Conservation (phyloP, 1,140 invertebrate species). For the Scylla paramamosain region DNA sequence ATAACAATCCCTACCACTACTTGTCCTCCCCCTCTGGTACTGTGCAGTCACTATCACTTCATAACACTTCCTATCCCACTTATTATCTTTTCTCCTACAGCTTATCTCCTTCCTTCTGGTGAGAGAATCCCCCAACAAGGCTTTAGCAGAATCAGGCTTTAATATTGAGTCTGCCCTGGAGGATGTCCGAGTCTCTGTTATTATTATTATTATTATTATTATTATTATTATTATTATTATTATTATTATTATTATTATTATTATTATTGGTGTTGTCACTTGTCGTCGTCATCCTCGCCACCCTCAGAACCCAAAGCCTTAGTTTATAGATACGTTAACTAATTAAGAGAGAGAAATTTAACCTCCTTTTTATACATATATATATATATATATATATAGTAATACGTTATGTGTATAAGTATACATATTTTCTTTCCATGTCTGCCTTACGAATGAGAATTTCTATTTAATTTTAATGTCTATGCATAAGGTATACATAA, state of each 20-base stretch:
- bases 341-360: too few species aligned
- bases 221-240: constrained; percentile 16
- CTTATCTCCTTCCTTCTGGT: neutral
- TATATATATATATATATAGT: too few species aligned
- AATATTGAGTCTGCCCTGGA: neutral
- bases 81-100: neutral
- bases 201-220: neutral
- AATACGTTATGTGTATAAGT: neutral
- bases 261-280: too few species aligned
- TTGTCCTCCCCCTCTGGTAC: too few species aligned
- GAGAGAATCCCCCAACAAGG: neutral
- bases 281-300: neutral
- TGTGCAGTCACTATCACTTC: neutral
- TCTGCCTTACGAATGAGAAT: too few species aligned
- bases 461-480: neutral
- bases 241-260: neutral
- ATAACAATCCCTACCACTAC: too few species aligned
- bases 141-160: constrained; percentile 6
- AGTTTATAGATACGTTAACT: neutral
- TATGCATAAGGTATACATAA: neutral
- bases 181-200: neutral
- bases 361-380: too few species aligned
- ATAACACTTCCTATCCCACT: neutral
- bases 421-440: too few species aligned
- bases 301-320: neutral